phyloP scores from a whole-genome alignment of 2,113 vertebrate species.

The Nothoprocta pentlandii region DNA sequence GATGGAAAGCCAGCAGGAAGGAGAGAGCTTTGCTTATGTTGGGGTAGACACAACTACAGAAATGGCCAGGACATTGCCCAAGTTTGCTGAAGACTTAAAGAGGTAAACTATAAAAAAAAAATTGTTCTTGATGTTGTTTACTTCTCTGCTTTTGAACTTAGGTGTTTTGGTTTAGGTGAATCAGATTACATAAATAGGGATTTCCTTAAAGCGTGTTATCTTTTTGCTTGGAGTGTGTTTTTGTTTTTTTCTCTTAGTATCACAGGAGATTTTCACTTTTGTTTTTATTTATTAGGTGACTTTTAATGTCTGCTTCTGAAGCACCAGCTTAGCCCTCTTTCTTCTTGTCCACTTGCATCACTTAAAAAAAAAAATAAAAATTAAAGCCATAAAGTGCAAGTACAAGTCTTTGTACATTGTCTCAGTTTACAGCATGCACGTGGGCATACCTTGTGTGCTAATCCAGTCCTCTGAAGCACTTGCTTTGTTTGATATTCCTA shows the following conservation, averaged over 20 bases:
- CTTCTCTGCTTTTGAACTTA: neutral
- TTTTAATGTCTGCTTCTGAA: neutral
- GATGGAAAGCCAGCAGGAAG: slow-evolving; percentile 80
- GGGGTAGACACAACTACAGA: slow-evolving; percentile 54
- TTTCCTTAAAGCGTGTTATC: neutral
- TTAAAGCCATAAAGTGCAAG: neutral
- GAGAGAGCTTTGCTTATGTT: slow-evolving; percentile 67
- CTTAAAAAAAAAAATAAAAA: neutral
- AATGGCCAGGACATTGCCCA: slow-evolving; percentile 30
- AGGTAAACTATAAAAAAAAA: slow-evolving; percentile 44
- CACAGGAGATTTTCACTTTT: neutral
- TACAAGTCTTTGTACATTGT: neutral
- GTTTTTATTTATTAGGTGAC: neutral
- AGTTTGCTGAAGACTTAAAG: slow-evolving; percentile 54
- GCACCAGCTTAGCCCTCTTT: neutral
- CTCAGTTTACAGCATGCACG: accelerated
- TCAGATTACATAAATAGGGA: neutral
- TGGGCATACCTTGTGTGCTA: neutral
- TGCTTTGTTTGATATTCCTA: neutral
- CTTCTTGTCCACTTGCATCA: neutral
- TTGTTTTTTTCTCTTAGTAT: neutral
- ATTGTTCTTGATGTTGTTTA: neutral
- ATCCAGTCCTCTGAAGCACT: neutral
- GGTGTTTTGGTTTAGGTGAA: neutral
- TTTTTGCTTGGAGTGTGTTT: neutral